phyloP scores from a whole-genome alignment of 2,797 vertebrate genomes.

The Epinephelus coioides region DNA sequence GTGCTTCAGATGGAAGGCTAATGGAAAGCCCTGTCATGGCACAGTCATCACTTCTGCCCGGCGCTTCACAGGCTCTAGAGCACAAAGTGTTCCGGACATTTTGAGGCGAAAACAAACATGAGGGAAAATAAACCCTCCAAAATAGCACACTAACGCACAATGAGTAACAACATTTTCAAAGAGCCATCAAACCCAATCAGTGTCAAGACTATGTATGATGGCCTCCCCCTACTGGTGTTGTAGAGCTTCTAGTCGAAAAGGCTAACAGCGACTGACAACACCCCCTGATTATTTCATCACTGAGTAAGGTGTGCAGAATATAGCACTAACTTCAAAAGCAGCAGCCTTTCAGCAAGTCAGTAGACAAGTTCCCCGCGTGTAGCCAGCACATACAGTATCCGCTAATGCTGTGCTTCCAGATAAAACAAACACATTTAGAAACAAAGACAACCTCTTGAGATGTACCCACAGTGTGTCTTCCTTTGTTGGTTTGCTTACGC shows the following conservation, averaged over 20 bases:
- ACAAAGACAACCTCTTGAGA: constrained; percentile 25
- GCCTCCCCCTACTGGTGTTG: constrained; percentile 61
- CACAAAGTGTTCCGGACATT: constrained; percentile 67
- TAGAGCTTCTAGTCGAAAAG: constrained; percentile 35
- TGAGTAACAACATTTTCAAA: constrained; percentile 70
- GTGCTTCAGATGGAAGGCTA: constrained; percentile 28
- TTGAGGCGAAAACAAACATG: constrained; percentile 61
- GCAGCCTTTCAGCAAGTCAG: constrained; percentile 7
- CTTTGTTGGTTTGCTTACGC: constrained; percentile 18
- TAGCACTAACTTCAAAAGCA: constrained; percentile 21
- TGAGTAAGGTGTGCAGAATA: constrained; percentile 54
- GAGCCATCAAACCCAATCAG: constrained; percentile 65
- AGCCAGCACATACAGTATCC: constrained; percentile 1
- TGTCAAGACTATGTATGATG: constrained; percentile 47
- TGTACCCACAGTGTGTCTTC: not conserved
- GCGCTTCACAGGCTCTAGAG: constrained; percentile 22
- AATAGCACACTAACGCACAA: constrained; percentile 62
- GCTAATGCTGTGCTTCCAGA: not conserved
- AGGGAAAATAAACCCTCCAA: constrained; percentile 46
- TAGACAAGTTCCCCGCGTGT: not conserved
- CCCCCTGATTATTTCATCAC: constrained; percentile 63
- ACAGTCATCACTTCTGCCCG: constrained; percentile 44
- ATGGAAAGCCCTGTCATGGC: constrained; percentile 42
- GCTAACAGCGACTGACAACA: constrained; percentile 67
- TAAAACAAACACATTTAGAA: not conserved